A percentile compares a stretch with the other conserved stretches of the same genome.
Conservation (phyloP, 2,113 vertebrate genomes). For the Notothenia rossii region DNA sequence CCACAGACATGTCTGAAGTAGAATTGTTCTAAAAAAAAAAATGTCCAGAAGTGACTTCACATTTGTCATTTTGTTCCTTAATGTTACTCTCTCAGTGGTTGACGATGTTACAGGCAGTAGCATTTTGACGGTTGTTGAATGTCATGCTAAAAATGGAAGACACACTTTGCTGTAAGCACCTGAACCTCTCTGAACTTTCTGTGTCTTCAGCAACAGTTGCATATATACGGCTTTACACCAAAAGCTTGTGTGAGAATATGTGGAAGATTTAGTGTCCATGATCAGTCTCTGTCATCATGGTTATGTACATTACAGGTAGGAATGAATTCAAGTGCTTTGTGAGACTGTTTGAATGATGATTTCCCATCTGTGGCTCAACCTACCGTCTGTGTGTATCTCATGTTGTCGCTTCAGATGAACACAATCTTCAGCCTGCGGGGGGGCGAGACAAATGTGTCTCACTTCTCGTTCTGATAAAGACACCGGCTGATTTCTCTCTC, state of each 20-base stretch:
- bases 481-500: slow-evolving; percentile 55
- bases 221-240: slow-evolving; percentile 63
- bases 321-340: slow-evolving; percentile 74
- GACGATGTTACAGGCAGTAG: slow-evolving; percentile 33
- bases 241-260: slow-evolving; percentile 59
- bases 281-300: slow-evolving; percentile 58
- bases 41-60: slow-evolving; percentile 1
- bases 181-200: slow-evolving; percentile 36
- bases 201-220: slow-evolving; percentile 35
- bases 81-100: slow-evolving; percentile 28
- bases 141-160: slow-evolving; percentile 44
- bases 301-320: slow-evolving; percentile 66
- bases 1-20: slow-evolving; percentile 45
- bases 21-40: slow-evolving; percentile 28
- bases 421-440: slow-evolving; percentile 29
- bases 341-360: slow-evolving; percentile 73
- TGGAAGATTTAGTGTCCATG: slow-evolving; percentile 43
- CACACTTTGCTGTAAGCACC: slow-evolving; percentile 16
- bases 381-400: slow-evolving; percentile 71
- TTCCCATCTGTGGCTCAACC: slow-evolving; percentile 77
- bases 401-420: slow-evolving; percentile 69
- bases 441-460: slow-evolving; percentile 7
- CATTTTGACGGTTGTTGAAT: slow-evolving; percentile 45
- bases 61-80: slow-evolving; percentile 1
- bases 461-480: background rate